Percentiles rank a stretch among this genome's conserved stretches.
These are phyloP conservation scores for Rhynchonema sp. DNA, from an alignment of 2,888 invertebrate genomes.

Conservation along the genomic window DNA sequence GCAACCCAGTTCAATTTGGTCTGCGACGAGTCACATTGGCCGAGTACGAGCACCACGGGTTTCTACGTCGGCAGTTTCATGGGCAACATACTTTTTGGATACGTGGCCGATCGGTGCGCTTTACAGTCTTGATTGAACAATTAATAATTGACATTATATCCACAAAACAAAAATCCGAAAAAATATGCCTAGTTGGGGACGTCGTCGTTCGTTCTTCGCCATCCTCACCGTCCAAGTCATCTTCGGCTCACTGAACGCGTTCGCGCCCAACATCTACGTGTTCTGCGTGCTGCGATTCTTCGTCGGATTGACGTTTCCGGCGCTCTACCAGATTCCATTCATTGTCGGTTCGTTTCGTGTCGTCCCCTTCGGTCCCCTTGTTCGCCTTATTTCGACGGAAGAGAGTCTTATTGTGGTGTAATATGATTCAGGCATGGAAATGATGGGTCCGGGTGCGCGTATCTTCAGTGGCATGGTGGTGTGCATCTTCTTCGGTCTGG, in stretches of 20 bases:
- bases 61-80: constrained; percentile 57
- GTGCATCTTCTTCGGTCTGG: constrained; percentile 51
- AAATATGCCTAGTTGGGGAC: constrained; percentile 43
- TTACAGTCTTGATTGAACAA: too few relatives aligned
- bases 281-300: constrained; percentile 46
- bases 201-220: constrained; percentile 50
- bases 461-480: constrained; percentile 51
- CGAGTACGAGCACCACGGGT: constrained; percentile 51
- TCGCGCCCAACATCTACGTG: constrained; percentile 48
- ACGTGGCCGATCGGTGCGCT: constrained; percentile 56
- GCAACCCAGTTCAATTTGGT: constrained; percentile 51
- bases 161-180: too few relatives aligned
- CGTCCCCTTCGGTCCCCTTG: constrained; percentile 22
- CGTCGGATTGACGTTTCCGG: constrained; percentile 53
- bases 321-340: constrained; percentile 55
- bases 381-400: neutral
- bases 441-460: constrained; percentile 52
- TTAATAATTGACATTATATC: too few relatives aligned
- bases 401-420: neutral
- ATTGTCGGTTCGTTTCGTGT: constrained; percentile 50
- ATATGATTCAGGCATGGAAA: constrained; percentile 45
- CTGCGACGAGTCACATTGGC: constrained; percentile 49
- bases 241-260: constrained; percentile 45
- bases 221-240: constrained; percentile 49
- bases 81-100: constrained; percentile 63